Base-by-base conservation (phyloP, 2,797 vertebrate species). In the Epinephelus coioides region DNA sequence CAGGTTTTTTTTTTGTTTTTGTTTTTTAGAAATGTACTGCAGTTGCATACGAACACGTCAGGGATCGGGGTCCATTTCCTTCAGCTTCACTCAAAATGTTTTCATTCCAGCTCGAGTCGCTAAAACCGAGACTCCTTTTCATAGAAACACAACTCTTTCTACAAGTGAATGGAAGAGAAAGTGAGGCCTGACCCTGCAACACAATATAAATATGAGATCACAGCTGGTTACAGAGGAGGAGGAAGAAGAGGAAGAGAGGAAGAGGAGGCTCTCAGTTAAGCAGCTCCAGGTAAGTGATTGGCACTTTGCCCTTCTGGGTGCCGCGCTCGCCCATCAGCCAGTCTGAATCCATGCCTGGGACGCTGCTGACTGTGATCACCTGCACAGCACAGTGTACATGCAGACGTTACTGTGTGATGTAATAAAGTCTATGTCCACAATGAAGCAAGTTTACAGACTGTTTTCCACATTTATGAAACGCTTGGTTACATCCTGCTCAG, bases 241-340 rank as follows among this genome's bases (percentile, higher is more conserved):
- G 5, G 51, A 3, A 9, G 17, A 3, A 2, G 27, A 10, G 25
- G 83, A 81, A 76, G 19, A 2, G 27, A 10, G 25, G 83, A 81
- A 76, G 19, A 6, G 11, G 11, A 11, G 57, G 23, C 25, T 17
- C 64, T 97, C 95, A 99, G 95, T 99, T 99, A 71, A 99, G 96
- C 85, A 99, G 95, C 95, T 99, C 98, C 95, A 99, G 96, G 91
- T 99, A 99, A 85, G 98, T 99, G 95, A 98, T 99, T 70, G 98
- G 98, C 89, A 99, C 98, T 96, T 97, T 98, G 94, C 98, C 98
- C 89, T 97, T 98, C 94, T 99, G 98, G 93, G 79, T 98, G 87
- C 97, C 98, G 73, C 98, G 96, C 93, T 99, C 98, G 15, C 98
- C 98, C 97, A 99, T 97, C 90, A 99, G 95, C 98, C 98, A 99